Evolutionary conservation across 1,140 invertebrate species (phyloP).

Genomic region (Ceratina calcarata): DNA sequence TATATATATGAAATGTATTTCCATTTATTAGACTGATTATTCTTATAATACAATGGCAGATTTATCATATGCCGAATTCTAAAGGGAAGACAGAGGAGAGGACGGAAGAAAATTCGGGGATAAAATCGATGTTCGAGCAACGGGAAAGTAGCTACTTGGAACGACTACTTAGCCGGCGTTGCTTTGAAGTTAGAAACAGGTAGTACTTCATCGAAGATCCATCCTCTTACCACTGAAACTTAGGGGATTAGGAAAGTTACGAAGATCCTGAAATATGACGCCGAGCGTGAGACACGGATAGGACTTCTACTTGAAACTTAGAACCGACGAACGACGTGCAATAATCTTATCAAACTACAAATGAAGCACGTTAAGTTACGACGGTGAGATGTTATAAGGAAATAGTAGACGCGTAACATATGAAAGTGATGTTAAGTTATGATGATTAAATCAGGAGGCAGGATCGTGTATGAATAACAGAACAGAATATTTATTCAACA

Average conservation of each 20-base stretch:
- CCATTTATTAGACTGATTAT: too few species aligned
- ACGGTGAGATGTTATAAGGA: too few species aligned
- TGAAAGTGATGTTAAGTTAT: too few species aligned
- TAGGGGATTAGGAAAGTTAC: slow-evolving; percentile 20
- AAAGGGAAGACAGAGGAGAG: neutral
- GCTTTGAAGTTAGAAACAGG: slow-evolving; percentile 23
- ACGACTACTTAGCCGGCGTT: slow-evolving; percentile 1
- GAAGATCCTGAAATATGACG: slow-evolving; percentile 13
- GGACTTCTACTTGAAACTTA: neutral
- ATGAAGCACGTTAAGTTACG: too few species aligned
- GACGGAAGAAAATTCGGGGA: neutral
- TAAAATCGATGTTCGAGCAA: slow-evolving; percentile 19
- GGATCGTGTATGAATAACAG: too few species aligned
- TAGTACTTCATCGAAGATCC: slow-evolving; percentile 7
- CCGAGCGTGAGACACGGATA: neutral
- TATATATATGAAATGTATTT: too few species aligned
- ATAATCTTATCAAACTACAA: neutral
- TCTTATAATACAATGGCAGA: too few species aligned
- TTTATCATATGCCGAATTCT: too few species aligned
- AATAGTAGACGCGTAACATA: too few species aligned
- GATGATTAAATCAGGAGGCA: too few species aligned
- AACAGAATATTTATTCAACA: too few species aligned
- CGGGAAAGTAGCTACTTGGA: neutral
- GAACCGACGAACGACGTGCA: neutral
- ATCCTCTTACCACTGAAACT: slow-evolving; percentile 9